Evolutionary conservation across 2,888 invertebrate species (phyloP), one percentile per base, ranked within the genome.

Genomic region (Mylabris sibirica): DNA sequence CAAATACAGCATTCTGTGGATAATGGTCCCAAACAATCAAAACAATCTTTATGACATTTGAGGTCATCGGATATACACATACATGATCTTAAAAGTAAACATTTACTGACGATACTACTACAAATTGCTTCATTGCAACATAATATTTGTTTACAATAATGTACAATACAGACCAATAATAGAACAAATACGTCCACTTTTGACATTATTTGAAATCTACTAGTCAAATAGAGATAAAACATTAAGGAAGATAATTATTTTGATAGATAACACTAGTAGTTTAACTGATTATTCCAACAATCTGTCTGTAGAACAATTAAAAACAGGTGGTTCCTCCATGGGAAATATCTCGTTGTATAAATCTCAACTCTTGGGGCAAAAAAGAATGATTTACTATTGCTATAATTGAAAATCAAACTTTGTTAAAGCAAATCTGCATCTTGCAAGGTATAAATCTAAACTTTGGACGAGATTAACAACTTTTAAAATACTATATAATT

Each of bases 51-150:
- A 49, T 63, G 61, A 44, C 72, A 72, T 5, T 63, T 61, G 63
- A 53, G 63, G 38, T 72, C 69, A 8, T 65, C 65, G 11, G 65
- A 49, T 11, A 1, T 14, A 63, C 72, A 72, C 62, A 38, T 65
- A 59, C 72, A 72, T 6, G 67, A 65, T 59, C 67, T 53, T 61
- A 66, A 59, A 53, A 72, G 20, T 9, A 69, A 41, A 66, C 69
- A 72, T 59, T 72, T 72, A 63, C 65, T 72, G 4, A 72, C 72
- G 57, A 69, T 59, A 61, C 72, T 69, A 3, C 64, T 64, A 22
- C 69, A 72, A n/a, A 65, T 44, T 6, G 63, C 63, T 64, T 69
- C 72, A 35, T 72, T 72, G 22, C 72, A 72, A 41, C 34, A 30
- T 11, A 20, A 49, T 49, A 20, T 20, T 22, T 20, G 49, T 49